A percentile compares a stretch with the other conserved stretches of the same genome.
Conservation (phyloP, 2,113 vertebrate genomes). For the Maccullochella peelii region DNA sequence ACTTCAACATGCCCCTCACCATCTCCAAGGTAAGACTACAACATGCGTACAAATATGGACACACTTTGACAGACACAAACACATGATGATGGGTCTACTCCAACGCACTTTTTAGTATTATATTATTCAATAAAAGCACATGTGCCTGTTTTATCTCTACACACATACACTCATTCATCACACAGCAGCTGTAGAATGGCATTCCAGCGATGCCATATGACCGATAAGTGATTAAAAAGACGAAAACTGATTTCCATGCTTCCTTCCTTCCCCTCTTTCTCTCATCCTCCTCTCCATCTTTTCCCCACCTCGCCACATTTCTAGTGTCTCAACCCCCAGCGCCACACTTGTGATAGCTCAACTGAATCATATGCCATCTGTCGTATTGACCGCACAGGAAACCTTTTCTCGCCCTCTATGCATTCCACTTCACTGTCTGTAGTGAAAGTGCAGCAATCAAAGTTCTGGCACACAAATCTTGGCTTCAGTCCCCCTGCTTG, state of each 20-base stretch:
- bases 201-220: constrained; percentile 21
- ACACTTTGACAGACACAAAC: background rate
- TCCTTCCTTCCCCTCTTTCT: background rate
- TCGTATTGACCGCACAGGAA: constrained; percentile 59
- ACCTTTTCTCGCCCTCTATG: constrained; percentile 17
- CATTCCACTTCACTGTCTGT: constrained; percentile 52
- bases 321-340: constrained; percentile 13
- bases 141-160: constrained; percentile 4
- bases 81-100: constrained; percentile 8
- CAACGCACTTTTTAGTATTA: background rate
- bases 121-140: background rate
- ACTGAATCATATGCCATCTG: constrained; percentile 63
- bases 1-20: constrained; percentile 96
- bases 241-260: constrained; percentile 12
- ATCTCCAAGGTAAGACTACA: constrained; percentile 92
- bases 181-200: constrained; percentile 17
- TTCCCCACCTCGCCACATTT: constrained; percentile 1
- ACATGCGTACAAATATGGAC: background rate
- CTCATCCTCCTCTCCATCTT: constrained; percentile 26
- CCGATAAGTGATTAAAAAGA: constrained; percentile 28
- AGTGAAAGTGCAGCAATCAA: constrained; percentile 45
- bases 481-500: constrained; percentile 35
- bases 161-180: constrained; percentile 14
- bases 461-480: constrained; percentile 47
- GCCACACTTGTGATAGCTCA: constrained; percentile 28